Base-by-base conservation (phyloP, 2,113 vertebrate genomes). In the Indri indri region DNA sequence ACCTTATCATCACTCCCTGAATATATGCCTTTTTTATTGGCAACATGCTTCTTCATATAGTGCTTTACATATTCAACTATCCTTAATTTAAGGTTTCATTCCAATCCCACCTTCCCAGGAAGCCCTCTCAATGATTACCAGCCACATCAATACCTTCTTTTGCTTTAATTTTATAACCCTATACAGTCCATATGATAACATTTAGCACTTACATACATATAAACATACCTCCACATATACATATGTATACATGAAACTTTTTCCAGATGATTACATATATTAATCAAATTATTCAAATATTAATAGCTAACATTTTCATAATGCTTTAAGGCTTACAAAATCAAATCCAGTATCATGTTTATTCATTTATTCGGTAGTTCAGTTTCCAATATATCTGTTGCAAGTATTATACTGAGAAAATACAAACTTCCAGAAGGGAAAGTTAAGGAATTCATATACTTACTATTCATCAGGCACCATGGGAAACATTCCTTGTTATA, bases 271-370 rank as follows among this genome's bases (percentile, higher is more conserved):
- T 94, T 91, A 80, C 34, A 81, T 95, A 61, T 68, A 73, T 90
- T 86, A 84, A 83, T 65, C 10, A 76, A 93, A 91, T 47, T 61
- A 92, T 86, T 91, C 45, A 96, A 89, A 91, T 89, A 92, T 74
- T 87, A 96, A 95, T 47, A 92, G 30, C 13, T 59, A 96, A 90
- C 9, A 82, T 74, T 96, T 94, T 97, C 52, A 88, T 54, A 92
- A 86, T 80, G 70, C 47, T 95, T 97, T 87, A 94, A 88, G 70
- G 25, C 10, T 95, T 90, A 83, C 7, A 81, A 91, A 89, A 47
- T 94, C 7, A 94, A 90, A 92, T 85, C 34, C 52, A 92, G 16
- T 79, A 84, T 79, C 73, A 88, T 18, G 87, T 73, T 52, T 42
- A 42, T 68, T 91, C 37, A 66, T 84, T 90, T 50, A 96, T 88